A percentile compares a stretch with the other conserved stretches of the same genome.
Conservation (phyloP, 2,888 invertebrate species). For the Limulus polyphemus region DNA sequence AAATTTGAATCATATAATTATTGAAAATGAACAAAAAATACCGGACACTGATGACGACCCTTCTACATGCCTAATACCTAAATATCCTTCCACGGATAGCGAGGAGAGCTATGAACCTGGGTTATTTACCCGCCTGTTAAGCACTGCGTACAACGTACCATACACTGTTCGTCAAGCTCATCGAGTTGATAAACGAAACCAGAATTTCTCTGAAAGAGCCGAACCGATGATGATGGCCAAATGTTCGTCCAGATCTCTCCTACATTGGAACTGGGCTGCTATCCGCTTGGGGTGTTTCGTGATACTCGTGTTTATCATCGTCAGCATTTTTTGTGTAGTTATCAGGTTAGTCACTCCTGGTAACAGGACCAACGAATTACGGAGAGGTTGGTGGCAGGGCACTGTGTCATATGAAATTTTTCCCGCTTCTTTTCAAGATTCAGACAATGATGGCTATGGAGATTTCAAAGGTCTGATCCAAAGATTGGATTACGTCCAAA, state of each 20-base stretch:
- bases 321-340: constrained; percentile 2
- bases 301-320: constrained; percentile 1
- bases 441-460: constrained; percentile 63
- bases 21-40: too few species aligned
- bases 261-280: constrained; percentile 7
- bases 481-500: constrained; percentile 54
- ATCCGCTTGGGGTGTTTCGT: constrained; percentile 5
- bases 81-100: too few species aligned
- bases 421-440: constrained; percentile 59
- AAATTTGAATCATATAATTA: too few species aligned
- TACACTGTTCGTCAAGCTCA: too few species aligned
- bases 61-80: too few species aligned
- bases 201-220: too few species aligned
- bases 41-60: too few species aligned
- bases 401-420: constrained; percentile 72
- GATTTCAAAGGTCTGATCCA: constrained; percentile 63
- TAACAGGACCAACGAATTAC: neutral
- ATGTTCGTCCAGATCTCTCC: neutral
- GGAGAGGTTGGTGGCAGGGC: constrained; percentile 62
- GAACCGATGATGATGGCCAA: too few species aligned
- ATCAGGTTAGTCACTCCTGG: constrained; percentile 3
- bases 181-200: too few species aligned
- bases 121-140: too few species aligned
- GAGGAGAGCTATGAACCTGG: too few species aligned
- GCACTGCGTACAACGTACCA: too few species aligned